A percentile compares a stretch with the other conserved stretches of the same genome.
phyloP scores from a whole-genome alignment of 2,113 vertebrate species.

The Psilopogon haemacephalus region DNA sequence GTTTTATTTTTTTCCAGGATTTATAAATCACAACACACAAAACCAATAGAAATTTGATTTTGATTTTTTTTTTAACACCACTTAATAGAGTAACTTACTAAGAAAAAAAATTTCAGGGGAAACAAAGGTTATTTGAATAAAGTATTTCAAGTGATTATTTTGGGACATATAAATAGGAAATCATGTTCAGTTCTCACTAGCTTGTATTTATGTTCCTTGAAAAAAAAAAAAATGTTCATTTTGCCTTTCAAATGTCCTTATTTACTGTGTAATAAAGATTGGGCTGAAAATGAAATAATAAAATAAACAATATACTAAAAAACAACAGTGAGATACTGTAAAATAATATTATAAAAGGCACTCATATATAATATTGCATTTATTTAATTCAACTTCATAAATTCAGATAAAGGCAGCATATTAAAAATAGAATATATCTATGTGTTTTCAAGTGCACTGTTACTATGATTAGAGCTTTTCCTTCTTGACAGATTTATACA shows the following conservation, averaged over 20 bases:
- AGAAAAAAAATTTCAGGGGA: not conserved
- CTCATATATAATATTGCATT: not conserved
- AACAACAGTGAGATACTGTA: not conserved
- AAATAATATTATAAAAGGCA: not conserved
- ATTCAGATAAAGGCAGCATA: not conserved
- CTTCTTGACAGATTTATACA: not conserved
- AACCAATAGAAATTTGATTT: not conserved
- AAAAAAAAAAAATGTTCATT: not conserved
- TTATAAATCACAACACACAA: not conserved
- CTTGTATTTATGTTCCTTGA: not conserved
- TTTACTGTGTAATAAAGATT: not conserved
- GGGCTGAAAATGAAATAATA: not conserved
- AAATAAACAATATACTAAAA: not conserved
- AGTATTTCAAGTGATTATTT: not conserved
- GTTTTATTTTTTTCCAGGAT: constrained; percentile 5
- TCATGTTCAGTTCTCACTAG: not conserved
- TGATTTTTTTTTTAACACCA: not conserved
- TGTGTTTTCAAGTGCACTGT: not conserved
- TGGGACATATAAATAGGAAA: not conserved
- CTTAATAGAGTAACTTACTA: not conserved
- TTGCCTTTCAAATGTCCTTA: not conserved
- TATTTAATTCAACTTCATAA: not conserved
- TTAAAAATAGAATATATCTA: not conserved
- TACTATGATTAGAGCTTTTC: not conserved
- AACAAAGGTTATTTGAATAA: not conserved